Evolutionary conservation across 92 coral and sea anemone species (phyloP), one percentile per base, ranked within the genome.

Genomic region (Heliopora coerulea): DNA sequence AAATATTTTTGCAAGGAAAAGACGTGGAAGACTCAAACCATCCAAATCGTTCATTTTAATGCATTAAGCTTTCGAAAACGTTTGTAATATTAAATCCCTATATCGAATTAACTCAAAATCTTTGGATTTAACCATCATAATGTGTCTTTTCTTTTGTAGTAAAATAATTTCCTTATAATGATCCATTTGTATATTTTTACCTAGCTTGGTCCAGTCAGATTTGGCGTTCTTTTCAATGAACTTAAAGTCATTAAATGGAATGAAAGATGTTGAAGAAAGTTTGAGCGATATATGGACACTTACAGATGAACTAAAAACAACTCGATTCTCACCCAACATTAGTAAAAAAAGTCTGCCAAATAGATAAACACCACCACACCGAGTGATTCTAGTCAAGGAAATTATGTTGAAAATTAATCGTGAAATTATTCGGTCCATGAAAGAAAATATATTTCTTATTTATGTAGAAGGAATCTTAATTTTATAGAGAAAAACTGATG

Each of bases 141-240:
- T n/a, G n/a, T n/a, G n/a, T n/a, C n/a, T n/a, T n/a, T n/a, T n/a
- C n/a, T n/a, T n/a, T n/a, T n/a, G n/a, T n/a, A n/a, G n/a, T n/a
- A n/a, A n/a, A n/a, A n/a, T n/a, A n/a, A n/a, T n/a, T n/a, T n/a
- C n/a, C n/a, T n/a, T n/a, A n/a, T n/a, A n/a, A n/a, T n/a, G n/a
- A n/a, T n/a, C n/a, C n/a, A n/a, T n/a, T n/a, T n/a, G n/a, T n/a
- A n/a, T n/a, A n/a, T n/a, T n/a, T 3, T 11, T 49, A 28, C 30
- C 68, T 50, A 93, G 98, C 35, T 89, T 89, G 13, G 98, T 93
- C 48, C 91, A 88, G 37, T 93, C 98, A 13, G 98, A 93, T 68
- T 79, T 93, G 48, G 98, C 98, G 62, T 93, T 87, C 78, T 90
- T 93, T 64, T 78, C 75, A 62, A 96, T 87, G 81, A 93, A 91